Conservation (phyloP, 2,113 vertebrate genomes). For the Silurus meridionalis region DNA sequence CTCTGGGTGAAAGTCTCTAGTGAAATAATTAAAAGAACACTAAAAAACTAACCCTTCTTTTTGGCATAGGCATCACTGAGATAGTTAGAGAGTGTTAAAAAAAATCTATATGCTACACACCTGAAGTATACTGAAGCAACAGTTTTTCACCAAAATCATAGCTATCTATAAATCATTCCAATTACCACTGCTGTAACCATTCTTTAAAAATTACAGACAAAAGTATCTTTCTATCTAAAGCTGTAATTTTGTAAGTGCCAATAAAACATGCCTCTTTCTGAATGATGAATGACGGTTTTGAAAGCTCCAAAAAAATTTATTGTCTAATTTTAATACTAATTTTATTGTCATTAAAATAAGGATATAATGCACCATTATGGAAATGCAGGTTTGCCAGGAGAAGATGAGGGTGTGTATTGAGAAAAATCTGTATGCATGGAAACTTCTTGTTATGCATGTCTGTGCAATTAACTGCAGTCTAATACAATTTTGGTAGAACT, state of each 20-base stretch:
- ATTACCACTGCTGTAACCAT: background rate
- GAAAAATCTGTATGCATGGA: background rate
- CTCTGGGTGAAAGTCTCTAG: no score
- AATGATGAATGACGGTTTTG: background rate
- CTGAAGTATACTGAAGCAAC: background rate
- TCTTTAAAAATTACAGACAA: background rate
- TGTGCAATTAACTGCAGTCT: background rate
- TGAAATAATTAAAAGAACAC: background rate
- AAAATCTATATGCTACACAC: background rate
- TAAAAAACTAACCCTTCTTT: background rate
- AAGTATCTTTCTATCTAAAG: background rate
- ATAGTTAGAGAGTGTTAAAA: background rate
- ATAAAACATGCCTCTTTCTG: background rate
- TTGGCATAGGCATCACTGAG: background rate
- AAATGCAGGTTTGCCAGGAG: background rate
- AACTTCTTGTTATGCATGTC: background rate
- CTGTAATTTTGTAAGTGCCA: background rate
- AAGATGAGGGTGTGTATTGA: background rate
- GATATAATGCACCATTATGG: background rate
- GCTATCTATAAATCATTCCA: background rate
- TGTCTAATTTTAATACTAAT: background rate
- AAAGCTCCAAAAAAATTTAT: background rate
- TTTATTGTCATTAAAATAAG: background rate
- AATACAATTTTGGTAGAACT: background rate
- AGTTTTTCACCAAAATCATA: background rate